Percentiles rank a stretch among this genome's conserved stretches.
phyloP scores from a whole-genome alignment of 2,888 invertebrate species.

The Sepioteuthis lessoniana region DNA sequence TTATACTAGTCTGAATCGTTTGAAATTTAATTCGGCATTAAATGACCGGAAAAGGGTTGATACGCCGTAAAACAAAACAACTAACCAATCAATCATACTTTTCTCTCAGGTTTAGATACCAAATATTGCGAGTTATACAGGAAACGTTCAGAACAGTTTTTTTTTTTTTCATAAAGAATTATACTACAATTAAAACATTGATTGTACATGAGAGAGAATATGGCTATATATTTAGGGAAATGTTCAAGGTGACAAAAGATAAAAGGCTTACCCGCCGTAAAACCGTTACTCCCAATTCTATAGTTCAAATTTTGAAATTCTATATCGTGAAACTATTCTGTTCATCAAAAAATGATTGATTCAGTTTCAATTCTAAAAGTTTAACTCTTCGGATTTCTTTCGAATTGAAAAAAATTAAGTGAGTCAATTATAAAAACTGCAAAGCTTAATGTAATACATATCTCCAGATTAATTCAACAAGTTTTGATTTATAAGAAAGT shows the following conservation, averaged over 20 bases:
- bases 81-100: no score
- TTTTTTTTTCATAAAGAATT: no score
- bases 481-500: background rate
- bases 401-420: background rate
- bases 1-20: no score
- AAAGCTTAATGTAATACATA: background rate
- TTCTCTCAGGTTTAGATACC: no score
- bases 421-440: background rate
- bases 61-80: no score
- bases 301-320: background rate
- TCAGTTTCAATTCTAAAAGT: background rate
- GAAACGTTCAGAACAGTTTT: no score
- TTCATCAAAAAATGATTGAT: background rate
- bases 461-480: background rate
- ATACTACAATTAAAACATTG: background rate
- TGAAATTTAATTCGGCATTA: no score
- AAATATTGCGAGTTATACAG: no score
- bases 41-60: no score
- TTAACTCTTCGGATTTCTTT: background rate
- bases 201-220: background rate
- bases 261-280: no score
- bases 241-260: no score
- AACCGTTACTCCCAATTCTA: background rate
- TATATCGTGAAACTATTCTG: background rate
- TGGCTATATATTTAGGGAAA: background rate